phyloP scores from a whole-genome alignment of 2,113 vertebrate species.

The Pelodiscus sinensis region DNA sequence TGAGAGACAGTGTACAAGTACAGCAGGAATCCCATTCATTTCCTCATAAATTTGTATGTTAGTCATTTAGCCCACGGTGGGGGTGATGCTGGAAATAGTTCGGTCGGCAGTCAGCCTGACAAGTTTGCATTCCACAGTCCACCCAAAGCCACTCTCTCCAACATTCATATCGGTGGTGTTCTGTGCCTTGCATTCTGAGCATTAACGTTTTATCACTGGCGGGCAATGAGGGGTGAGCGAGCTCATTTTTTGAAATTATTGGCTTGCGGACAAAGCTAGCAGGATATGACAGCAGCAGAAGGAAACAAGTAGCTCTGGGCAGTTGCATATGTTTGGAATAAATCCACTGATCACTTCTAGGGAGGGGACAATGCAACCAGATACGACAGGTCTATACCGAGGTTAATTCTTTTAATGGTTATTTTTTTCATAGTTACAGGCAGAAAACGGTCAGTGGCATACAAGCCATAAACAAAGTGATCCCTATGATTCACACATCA shows the following conservation, averaged over 20 bases:
- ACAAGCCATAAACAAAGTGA: not conserved
- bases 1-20: conserved; percentile 56
- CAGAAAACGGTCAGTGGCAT: not conserved
- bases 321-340: not conserved
- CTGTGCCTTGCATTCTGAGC: conserved; percentile 15
- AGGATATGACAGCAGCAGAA: not conserved
- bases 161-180: not conserved
- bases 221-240: not conserved
- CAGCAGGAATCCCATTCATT: conserved; percentile 34
- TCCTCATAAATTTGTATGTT: conserved; percentile 25
- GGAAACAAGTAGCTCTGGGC: conserved; percentile 1
- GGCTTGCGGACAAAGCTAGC: conserved; percentile 27
- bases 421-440: not conserved
- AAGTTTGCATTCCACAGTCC: not conserved
- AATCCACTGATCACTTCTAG: not conserved
- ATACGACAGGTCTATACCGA: not conserved
- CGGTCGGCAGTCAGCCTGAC: not conserved
- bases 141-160: not conserved
- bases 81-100: not conserved
- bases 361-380: not conserved
- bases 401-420: not conserved
- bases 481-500: not conserved
- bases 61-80: conserved; percentile 20
- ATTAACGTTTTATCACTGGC: not conserved
- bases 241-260: conserved; percentile 34